Conservation (phyloP, 1,140 invertebrate species). For the Tetragonula clypearis region DNA sequence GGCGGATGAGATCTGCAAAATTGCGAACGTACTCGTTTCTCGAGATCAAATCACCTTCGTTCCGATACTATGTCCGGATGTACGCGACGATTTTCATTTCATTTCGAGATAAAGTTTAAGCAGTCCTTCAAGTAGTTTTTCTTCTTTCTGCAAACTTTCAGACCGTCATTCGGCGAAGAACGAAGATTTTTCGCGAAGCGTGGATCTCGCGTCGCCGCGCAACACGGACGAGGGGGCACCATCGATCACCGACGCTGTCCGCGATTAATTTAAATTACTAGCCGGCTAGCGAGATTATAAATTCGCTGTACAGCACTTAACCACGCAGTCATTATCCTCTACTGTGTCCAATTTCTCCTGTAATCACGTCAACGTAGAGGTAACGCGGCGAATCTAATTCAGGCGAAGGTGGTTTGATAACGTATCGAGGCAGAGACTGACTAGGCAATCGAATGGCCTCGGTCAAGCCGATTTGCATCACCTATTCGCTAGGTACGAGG, state of each 20-base stretch:
- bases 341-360: slow-evolving; percentile 43
- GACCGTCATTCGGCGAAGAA: background rate
- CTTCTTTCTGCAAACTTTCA: background rate
- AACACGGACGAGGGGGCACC: no score
- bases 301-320: slow-evolving; percentile 22
- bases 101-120: no score
- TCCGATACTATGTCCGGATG: no score
- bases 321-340: slow-evolving; percentile 30
- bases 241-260: background rate
- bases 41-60: no score
- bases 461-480: slow-evolving; percentile 10
- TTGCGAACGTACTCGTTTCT: no score
- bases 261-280: slow-evolving; percentile 25
- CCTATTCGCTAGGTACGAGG: background rate
- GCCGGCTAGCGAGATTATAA: background rate
- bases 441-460: slow-evolving; percentile 13
- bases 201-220: background rate
- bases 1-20: no score
- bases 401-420: slow-evolving; percentile 26
- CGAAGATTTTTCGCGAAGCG: background rate
- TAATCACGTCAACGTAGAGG: slow-evolving; percentile 33
- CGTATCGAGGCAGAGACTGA: slow-evolving; percentile 6
- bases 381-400: slow-evolving; percentile 27
- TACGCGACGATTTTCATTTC: no score
- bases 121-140: no score